These are phyloP conservation scores for Capromys pilorides DNA, from an alignment of 2,797 vertebrate species.

Conservation along the genomic window DNA sequence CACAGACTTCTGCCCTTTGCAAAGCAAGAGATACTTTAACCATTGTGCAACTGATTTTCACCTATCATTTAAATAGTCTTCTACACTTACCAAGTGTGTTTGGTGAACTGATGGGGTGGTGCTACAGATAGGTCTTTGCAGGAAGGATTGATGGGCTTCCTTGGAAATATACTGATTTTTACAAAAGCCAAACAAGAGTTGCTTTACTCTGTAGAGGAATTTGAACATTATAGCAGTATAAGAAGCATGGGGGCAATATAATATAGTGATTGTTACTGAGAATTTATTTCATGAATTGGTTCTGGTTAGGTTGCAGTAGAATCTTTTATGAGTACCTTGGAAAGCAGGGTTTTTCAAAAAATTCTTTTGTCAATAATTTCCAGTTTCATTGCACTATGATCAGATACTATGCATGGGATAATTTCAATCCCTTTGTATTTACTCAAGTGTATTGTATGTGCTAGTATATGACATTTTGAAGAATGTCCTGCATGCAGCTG, in stretches of 20 bases:
- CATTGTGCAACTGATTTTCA: not conserved
- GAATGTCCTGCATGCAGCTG: no score
- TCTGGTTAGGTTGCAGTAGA: not conserved
- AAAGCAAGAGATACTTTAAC: not conserved
- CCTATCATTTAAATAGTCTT: not conserved
- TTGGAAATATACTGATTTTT: not conserved
- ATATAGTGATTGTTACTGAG: not conserved
- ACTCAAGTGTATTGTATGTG: no score
- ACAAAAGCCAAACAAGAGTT: not conserved
- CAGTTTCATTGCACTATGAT: no score
- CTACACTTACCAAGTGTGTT: not conserved
- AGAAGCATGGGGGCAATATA: not conserved
- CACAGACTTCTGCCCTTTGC: not conserved
- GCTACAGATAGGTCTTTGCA: not conserved
- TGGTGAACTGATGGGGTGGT: not conserved
- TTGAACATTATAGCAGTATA: not conserved
- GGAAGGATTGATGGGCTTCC: not conserved
- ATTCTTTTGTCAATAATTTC: no score
- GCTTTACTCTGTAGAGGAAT: not conserved
- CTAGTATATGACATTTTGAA: no score
- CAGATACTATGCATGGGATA: no score
- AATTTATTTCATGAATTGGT: not conserved
- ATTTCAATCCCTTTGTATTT: no score
- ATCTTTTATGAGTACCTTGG: not conserved
- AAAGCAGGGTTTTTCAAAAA: not conserved